phyloP scores from a whole-genome alignment of 2,113 vertebrate species.

The Gallinago jamesoni region DNA sequence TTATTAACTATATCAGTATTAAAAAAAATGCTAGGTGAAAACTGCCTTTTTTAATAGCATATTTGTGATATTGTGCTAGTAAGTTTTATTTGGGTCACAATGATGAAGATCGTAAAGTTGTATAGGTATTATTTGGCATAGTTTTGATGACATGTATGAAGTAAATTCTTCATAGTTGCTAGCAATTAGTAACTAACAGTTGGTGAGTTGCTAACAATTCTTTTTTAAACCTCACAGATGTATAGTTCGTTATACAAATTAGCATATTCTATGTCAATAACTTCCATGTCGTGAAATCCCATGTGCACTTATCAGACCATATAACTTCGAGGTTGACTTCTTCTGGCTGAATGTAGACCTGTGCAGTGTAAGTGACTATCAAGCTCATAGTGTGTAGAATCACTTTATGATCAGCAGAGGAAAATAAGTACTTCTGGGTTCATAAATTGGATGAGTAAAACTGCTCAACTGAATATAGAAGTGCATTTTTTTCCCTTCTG shows the following conservation, averaged over 20 bases:
- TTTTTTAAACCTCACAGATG: background rate
- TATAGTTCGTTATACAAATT: background rate
- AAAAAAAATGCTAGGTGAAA: background rate
- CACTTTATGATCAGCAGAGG: background rate
- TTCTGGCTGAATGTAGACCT: background rate
- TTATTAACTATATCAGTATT: background rate
- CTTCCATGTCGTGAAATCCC: background rate
- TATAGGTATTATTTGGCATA: background rate
- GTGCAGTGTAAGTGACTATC: background rate
- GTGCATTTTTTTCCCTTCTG: background rate
- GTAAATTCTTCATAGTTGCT: no score
- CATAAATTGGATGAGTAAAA: background rate
- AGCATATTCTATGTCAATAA: background rate
- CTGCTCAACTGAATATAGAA: background rate
- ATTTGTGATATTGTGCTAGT: background rate
- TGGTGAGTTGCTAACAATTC: background rate
- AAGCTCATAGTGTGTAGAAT: background rate
- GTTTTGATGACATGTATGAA: background rate
- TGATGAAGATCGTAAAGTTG: background rate
- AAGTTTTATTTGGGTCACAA: background rate
- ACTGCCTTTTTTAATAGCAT: background rate
- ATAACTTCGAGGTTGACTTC: background rate
- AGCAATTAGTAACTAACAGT: no score
- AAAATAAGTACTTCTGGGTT: background rate
- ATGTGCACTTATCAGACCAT: accelerated